Conservation (phyloP, 2,113 vertebrate genomes). For the Oncorhynchus masou region DNA sequence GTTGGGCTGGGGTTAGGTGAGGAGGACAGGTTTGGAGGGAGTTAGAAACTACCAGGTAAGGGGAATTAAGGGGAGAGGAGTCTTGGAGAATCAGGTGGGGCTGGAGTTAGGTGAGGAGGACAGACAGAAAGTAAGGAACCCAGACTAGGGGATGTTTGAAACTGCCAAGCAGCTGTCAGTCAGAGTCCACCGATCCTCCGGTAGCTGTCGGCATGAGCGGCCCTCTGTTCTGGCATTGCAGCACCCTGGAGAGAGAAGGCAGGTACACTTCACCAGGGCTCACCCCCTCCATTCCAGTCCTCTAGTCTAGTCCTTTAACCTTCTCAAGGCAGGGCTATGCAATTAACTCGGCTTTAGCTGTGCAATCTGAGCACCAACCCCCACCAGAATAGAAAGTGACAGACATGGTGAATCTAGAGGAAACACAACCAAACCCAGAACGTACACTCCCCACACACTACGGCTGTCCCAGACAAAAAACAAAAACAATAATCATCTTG, state of each 20-base stretch:
- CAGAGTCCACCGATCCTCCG: slow-evolving; percentile 90
- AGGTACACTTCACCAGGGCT: slow-evolving; percentile 85
- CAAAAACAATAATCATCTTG: no score
- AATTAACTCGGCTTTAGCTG: not conserved
- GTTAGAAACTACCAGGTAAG: slow-evolving; percentile 2
- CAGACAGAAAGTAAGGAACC: slow-evolving; percentile 3
- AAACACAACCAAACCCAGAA: slow-evolving; percentile 34
- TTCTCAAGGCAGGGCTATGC: not conserved
- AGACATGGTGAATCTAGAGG: no score
- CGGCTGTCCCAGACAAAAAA: no score
- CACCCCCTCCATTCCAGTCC: slow-evolving; percentile 23
- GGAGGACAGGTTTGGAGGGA: not conserved
- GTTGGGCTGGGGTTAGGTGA: not conserved
- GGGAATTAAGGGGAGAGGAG: slow-evolving; percentile 9
- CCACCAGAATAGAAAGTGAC: no score
- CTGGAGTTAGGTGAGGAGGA: not conserved
- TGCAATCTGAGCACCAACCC: not conserved
- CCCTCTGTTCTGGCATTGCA: slow-evolving; percentile 82
- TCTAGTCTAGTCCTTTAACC: not conserved
- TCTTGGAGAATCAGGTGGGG: slow-evolving; percentile 6
- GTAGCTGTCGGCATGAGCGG: slow-evolving; percentile 88
- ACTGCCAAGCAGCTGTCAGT: slow-evolving; percentile 37
- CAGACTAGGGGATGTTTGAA: not conserved
- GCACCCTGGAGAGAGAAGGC: slow-evolving; percentile 86
- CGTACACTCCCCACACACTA: not conserved